Percentiles rank a stretch among this genome's conserved stretches.
phyloP scores from a whole-genome alignment of 2,113 vertebrate species.

The Bubo bubo region DNA sequence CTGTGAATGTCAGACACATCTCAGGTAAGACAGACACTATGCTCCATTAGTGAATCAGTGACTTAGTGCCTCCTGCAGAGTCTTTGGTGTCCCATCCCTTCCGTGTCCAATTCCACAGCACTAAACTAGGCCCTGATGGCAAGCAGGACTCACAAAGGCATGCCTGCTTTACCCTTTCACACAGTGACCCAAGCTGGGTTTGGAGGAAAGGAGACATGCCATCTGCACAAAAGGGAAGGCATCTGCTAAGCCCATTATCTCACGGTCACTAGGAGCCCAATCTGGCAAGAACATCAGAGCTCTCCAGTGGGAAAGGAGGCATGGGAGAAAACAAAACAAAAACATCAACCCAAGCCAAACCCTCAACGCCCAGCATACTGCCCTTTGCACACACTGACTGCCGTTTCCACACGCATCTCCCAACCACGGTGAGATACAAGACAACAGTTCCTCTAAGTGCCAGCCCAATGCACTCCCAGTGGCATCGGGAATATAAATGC shows the following conservation, averaged over 20 bases:
- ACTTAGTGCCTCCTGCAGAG: not conserved
- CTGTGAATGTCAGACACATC: not conserved
- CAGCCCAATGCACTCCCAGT: not conserved
- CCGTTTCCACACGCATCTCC: not conserved
- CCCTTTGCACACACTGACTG: not conserved
- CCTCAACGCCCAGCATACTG: not conserved
- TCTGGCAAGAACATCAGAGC: not conserved
- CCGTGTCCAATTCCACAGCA: not conserved
- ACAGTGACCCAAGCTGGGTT: not conserved
- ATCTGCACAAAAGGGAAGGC: not conserved
- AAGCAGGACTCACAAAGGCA: not conserved
- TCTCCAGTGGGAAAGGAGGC: not conserved
- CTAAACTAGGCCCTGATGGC: not conserved
- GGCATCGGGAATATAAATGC: not conserved
- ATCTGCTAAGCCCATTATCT: not conserved
- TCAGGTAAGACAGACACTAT: not conserved
- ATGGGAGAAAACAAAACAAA: not conserved
- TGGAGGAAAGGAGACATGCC: not conserved
- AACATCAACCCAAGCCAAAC: not conserved
- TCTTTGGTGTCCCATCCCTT: not conserved
- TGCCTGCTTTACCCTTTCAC: not conserved
- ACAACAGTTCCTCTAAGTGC: not conserved
- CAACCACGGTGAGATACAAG: not conserved
- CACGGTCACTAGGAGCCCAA: not conserved
- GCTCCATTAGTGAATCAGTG: not conserved